Percentiles rank a stretch among this genome's conserved stretches.
Conservation (phyloP, 2,797 vertebrate species). For the Danio tinwini region DNA sequence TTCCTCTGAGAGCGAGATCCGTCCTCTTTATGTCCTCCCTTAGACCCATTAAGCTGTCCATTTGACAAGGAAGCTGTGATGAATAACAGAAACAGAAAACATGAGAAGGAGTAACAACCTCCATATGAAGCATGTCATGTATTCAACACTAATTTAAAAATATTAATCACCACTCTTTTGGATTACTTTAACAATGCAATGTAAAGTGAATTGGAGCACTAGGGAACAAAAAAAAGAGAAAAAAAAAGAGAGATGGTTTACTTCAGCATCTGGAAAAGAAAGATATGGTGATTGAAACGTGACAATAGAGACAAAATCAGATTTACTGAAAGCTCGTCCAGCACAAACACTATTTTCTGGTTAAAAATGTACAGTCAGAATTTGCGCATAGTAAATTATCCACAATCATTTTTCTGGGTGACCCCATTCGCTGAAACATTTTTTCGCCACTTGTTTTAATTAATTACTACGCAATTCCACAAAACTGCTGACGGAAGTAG, state of each 20-base stretch:
- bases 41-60: slow-evolving; percentile 88
- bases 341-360: too few relatives aligned
- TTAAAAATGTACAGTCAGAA: too few relatives aligned
- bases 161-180: background rate
- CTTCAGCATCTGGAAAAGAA: background rate
- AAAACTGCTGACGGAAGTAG: too few relatives aligned
- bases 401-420: too few relatives aligned
- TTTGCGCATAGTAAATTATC: too few relatives aligned
- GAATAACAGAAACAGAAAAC: slow-evolving; percentile 4
- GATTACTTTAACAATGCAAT: slow-evolving; percentile 17
- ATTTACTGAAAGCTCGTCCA: too few relatives aligned
- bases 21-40: slow-evolving; percentile 87
- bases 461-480: too few relatives aligned
- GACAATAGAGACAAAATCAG: background rate
- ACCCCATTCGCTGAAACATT: too few relatives aligned
- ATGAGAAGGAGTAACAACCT: slow-evolving; percentile 2
- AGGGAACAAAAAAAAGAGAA: background rate
- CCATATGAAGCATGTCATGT: background rate
- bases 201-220: background rate
- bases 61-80: slow-evolving; percentile 88
- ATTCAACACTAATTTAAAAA: slow-evolving; percentile 8
- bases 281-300: background rate
- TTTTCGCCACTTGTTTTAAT: too few relatives aligned
- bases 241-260: background rate
- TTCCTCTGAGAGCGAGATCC: slow-evolving; percentile 88